Evolutionary conservation across 2,888 invertebrate genomes (phyloP).

Genomic region (Acanthosepion pharaonis): DNA sequence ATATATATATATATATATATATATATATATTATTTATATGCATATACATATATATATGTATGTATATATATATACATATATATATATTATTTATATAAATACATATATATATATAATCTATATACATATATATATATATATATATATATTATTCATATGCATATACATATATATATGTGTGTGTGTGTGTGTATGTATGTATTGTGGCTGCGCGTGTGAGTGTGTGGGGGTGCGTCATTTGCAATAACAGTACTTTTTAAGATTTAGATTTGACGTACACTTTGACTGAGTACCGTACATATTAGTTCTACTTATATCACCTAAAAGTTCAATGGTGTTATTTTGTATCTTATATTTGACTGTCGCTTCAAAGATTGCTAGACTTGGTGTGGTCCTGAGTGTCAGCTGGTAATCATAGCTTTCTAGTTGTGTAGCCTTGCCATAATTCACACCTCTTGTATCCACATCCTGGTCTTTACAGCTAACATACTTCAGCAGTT

Average conservation of each 20-base stretch:
- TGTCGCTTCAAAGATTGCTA: conserved; percentile 86
- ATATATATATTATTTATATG: no score
- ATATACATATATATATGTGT: no score
- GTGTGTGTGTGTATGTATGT: no score
- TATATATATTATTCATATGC: no score
- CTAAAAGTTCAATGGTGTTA: conserved; percentile 78
- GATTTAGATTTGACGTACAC: conserved; percentile 70
- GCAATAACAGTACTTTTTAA: conserved; percentile 74
- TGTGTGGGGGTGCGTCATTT: not conserved
- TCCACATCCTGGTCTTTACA: conserved; percentile 70
- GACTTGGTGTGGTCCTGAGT: conserved; percentile 81
- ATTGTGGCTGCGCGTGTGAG: no score
- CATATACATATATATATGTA: no score
- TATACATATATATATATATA: no score
- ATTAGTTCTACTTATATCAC: conserved; percentile 78
- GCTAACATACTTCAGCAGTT: conserved; percentile 54
- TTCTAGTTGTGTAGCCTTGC: conserved; percentile 49
- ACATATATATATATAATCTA: no score
- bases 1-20: no score
- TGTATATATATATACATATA: no score
- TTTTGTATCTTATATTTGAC: conserved; percentile 76
- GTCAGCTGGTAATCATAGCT: conserved; percentile 78
- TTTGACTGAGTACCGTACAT: conserved; percentile 74
- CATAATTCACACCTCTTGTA: conserved; percentile 51
- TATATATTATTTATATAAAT: no score